Evolutionary conservation across 2,888 invertebrate species (phyloP), one percentile per base, ranked within the genome.

Genomic region (Caenorhabditis uteleia): DNA sequence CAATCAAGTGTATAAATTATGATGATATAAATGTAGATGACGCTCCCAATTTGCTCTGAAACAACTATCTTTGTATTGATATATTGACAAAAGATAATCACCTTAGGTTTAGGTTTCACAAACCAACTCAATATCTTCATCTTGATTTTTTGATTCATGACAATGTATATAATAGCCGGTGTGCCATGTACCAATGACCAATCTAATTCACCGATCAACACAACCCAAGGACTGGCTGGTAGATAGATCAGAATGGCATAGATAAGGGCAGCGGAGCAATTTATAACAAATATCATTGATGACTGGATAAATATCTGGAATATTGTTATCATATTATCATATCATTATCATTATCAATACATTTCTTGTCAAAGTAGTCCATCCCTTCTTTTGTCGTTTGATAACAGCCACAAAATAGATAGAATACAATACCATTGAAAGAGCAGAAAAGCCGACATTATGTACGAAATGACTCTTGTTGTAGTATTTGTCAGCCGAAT

Each of bases 81-180:
- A n/a, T n/a, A n/a, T n/a, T n/a, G n/a, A n/a, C n/a, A n/a, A n/a
- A n/a, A n/a, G n/a, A n/a, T n/a, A n/a, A n/a, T n/a, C n/a, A n/a
- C n/a, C n/a, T n/a, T n/a, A n/a, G n/a, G n/a, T n/a, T n/a, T n/a
- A n/a, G n/a, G n/a, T n/a, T n/a, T n/a, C n/a, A n/a, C n/a, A n/a
- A n/a, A n/a, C n/a, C n/a, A n/a, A 3, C 39, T 54, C 27, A 49
- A 20, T 6, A 60, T 43, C 33, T 60, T 54, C 0, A 18, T 23
- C 1, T 45, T 44, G 27, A 54, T 54, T 1, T 54, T 54, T 27
- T 42, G 12, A 44, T 54, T 60, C 45, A 60, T 49, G 3, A 49
- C 54, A 8, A 60, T 25, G 25, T 60, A 54, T 10, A 60, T 49
- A 21, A 60, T 48, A n/a, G 60, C 60, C 6, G 60, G 60, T 23